Evolutionary conservation across 2,888 invertebrate species (phyloP).

Genomic region (Andrena praecox): DNA sequence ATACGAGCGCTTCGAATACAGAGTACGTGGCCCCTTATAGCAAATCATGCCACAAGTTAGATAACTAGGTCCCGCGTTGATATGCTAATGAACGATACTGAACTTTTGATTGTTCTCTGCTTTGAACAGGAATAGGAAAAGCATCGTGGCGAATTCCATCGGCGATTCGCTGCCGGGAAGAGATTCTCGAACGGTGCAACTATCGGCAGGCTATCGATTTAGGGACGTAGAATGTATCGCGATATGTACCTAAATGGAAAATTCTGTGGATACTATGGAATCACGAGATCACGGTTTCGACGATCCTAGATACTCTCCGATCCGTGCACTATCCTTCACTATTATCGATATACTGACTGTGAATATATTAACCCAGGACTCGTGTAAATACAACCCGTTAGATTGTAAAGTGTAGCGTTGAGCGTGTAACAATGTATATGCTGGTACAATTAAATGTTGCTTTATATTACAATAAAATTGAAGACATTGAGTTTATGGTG

Average conservation of each 20-base stretch:
- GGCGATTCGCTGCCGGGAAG: not conserved
- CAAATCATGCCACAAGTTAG: not conserved
- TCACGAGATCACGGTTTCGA: not conserved
- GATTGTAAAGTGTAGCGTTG: conserved; percentile 22
- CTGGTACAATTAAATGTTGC: conserved; percentile 45
- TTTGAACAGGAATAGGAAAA: not conserved
- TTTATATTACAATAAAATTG: conserved; percentile 21
- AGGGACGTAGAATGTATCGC: not conserved
- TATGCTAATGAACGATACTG: not conserved
- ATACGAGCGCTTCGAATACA: not conserved
- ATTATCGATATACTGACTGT: conserved; percentile 8
- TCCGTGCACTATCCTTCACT: not conserved
- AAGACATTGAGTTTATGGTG: not conserved
- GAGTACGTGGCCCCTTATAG: not conserved
- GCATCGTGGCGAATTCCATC: not conserved
- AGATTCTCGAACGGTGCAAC: not conserved
- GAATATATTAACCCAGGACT: conserved; percentile 10
- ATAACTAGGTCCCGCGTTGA: not conserved
- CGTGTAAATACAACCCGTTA: conserved; percentile 12
- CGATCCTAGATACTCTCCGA: conserved; percentile 7
- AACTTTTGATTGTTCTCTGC: not conserved
- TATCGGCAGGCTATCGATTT: not conserved
- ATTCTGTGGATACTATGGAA: not conserved
- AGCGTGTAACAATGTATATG: conserved; percentile 30
- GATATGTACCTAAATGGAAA: not conserved